phyloP scores from a whole-genome alignment of 2,113 vertebrate species.

The Oryzias woworae region DNA sequence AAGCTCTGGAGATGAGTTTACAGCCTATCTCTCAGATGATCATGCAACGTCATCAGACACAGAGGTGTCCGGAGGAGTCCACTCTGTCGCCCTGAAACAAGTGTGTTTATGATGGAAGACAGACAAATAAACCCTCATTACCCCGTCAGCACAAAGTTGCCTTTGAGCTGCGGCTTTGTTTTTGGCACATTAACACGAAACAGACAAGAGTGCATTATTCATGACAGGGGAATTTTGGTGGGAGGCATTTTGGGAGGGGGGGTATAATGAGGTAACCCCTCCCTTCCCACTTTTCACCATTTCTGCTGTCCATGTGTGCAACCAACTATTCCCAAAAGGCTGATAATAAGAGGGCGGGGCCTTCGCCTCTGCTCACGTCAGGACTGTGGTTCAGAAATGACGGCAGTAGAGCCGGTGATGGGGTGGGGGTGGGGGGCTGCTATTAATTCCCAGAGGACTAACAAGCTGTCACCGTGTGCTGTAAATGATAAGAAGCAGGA shows the following conservation, averaged over 20 bases:
- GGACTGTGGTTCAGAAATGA: conserved; percentile 27
- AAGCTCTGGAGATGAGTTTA: too few relatives aligned
- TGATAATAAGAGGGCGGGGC: conserved; percentile 58
- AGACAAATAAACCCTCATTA: conserved; percentile 7
- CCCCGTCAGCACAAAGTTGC: conserved; percentile 3
- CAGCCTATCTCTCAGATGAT: too few relatives aligned
- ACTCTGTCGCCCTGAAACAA: neutral
- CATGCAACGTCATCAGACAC: conserved; percentile 6
- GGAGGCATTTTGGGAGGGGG: conserved; percentile 8
- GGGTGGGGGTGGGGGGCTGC: conserved; percentile 3
- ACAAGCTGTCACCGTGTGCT: neutral
- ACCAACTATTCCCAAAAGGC: conserved; percentile 56
- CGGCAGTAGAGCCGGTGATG: conserved; percentile 27
- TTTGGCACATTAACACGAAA: conserved; percentile 32
- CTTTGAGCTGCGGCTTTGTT: conserved; percentile 14
- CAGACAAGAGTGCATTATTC: conserved; percentile 50
- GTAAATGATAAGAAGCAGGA: conserved; percentile 40
- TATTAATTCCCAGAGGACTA: conserved; percentile 13
- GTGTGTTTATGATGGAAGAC: conserved; percentile 1
- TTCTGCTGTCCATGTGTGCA: conserved; percentile 41
- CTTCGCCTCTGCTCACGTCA: conserved; percentile 20
- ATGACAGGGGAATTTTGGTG: conserved; percentile 13
- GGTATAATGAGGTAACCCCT: conserved; percentile 60
- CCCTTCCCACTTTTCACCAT: conserved; percentile 25
- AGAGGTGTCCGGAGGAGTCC: neutral